Evolutionary conservation across 2,797 vertebrate species (phyloP).

Genomic region (Neosilurus mollespiculum): DNA sequence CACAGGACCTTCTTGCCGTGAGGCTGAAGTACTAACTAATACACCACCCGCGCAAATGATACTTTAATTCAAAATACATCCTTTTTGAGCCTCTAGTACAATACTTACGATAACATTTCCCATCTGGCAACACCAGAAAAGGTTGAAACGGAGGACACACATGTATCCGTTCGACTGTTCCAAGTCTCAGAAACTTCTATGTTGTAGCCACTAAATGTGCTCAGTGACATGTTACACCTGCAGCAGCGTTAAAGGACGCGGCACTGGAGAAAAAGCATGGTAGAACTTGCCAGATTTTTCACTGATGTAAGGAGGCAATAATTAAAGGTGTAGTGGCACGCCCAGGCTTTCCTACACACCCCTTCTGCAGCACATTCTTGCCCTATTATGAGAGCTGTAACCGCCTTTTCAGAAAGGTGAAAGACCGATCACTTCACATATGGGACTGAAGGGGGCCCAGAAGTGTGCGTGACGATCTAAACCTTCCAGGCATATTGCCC

Average conservation of each 20-base stretch:
- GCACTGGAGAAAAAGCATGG: constrained; percentile 48
- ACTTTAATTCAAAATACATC: too few species aligned
- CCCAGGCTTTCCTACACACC: constrained; percentile 65
- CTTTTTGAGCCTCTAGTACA: too few species aligned
- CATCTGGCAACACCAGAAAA: constrained; percentile 15
- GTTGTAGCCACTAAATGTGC: neutral
- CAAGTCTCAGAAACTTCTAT: neutral
- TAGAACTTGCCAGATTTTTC: constrained; percentile 55
- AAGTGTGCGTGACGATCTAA: constrained; percentile 59
- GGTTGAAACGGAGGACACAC: neutral
- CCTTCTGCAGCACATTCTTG: constrained; percentile 62
- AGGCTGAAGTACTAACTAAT: too few species aligned
- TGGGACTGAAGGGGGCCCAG: constrained; percentile 44
- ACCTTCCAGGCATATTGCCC: constrained; percentile 61
- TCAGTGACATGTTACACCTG: neutral
- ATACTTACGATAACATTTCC: too few species aligned
- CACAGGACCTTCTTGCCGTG: too few species aligned
- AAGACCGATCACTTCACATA: constrained; percentile 62
- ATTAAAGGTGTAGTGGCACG: constrained; percentile 66
- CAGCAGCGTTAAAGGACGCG: constrained; percentile 52
- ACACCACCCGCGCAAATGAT: too few species aligned
- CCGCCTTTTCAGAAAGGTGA: constrained; percentile 60
- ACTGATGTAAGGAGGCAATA: constrained; percentile 59
- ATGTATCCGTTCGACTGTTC: neutral
- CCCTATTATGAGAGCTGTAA: constrained; percentile 51